phyloP scores from a whole-genome alignment of 2,888 invertebrate species.

The Digitonthophagus gazella region DNA sequence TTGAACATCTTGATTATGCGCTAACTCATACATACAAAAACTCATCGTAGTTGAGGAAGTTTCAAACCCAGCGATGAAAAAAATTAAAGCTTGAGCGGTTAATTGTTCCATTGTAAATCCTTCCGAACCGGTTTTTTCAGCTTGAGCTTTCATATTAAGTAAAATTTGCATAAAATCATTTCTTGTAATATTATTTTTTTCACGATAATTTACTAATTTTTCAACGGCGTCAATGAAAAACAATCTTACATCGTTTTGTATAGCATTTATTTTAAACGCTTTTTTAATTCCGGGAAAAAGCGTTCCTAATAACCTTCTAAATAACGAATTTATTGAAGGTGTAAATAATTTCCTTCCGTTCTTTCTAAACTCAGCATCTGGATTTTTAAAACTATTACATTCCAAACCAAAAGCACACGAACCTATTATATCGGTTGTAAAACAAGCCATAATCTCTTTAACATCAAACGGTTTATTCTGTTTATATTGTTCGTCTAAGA shows the following conservation, averaged over 20 bases:
- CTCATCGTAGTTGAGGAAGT: conserved; percentile 59
- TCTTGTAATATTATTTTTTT: conserved; percentile 48
- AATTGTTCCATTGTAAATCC: conserved; percentile 38
- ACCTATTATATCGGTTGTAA: conserved; percentile 60
- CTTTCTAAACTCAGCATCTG: conserved; percentile 52
- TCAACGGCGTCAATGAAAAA: conserved; percentile 53
- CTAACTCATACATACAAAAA: conserved; percentile 56
- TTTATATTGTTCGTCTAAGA: conserved; percentile 56
- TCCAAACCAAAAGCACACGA: conserved; percentile 62
- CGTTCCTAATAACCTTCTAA: conserved; percentile 33
- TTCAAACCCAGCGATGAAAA: conserved; percentile 62
- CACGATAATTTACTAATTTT: conserved; percentile 51
- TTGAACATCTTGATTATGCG: conserved; percentile 50
- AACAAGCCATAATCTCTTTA: no score
- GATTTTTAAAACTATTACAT: no score
- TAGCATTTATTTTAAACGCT: conserved; percentile 35
- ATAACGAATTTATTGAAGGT: conserved; percentile 26
- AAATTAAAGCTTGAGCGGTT: conserved; percentile 57
- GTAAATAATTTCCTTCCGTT: conserved; percentile 31
- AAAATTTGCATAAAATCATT: no score
- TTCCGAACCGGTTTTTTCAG: neutral
- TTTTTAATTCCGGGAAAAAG: conserved; percentile 32
- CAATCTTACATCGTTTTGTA: conserved; percentile 38
- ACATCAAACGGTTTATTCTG: no score
- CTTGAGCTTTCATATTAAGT: conserved; percentile 40